A percentile compares a stretch with the other conserved stretches of the same genome.
phyloP scores from a whole-genome alignment of 2,888 invertebrate species.

The Copidosoma aretas region DNA sequence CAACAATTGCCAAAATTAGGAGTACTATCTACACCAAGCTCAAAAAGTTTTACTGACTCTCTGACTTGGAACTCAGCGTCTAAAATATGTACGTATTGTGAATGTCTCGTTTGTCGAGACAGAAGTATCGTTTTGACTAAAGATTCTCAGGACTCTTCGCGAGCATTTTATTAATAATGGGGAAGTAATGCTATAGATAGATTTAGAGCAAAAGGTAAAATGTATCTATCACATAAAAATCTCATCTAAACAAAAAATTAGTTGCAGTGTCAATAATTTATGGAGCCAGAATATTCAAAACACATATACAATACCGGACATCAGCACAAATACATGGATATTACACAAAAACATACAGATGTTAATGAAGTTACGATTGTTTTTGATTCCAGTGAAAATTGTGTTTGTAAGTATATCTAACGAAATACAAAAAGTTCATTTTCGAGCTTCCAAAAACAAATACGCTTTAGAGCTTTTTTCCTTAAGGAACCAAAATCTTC shows the following conservation, averaged over 20 bases:
- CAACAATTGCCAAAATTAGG: slow-evolving; percentile 1
- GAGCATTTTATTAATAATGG: slow-evolving; percentile 14
- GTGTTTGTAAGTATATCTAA: slow-evolving; percentile 29
- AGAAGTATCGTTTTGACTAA: neutral
- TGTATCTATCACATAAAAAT: slow-evolving; percentile 31
- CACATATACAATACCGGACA: slow-evolving; percentile 23
- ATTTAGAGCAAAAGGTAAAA: slow-evolving; percentile 27
- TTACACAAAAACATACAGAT: slow-evolving; percentile 23
- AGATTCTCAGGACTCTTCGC: neutral
- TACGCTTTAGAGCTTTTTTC: slow-evolving; percentile 27
- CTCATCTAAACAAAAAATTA: slow-evolving; percentile 20
- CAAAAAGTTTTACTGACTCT: neutral
- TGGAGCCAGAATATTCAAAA: slow-evolving; percentile 18
- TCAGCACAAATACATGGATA: slow-evolving; percentile 14
- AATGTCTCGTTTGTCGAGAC: neutral
- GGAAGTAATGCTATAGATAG: too few species aligned
- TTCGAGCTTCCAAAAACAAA: slow-evolving; percentile 28
- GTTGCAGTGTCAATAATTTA: slow-evolving; percentile 19
- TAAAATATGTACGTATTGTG: slow-evolving; percentile 16
- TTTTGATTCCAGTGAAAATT: slow-evolving; percentile 35
- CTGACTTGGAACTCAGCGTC: slow-evolving; percentile 2
- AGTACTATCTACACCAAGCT: neutral
- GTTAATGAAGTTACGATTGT: slow-evolving; percentile 21
- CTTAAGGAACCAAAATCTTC: slow-evolving; percentile 16
- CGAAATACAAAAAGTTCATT: slow-evolving; percentile 31